Evolutionary conservation across 2,113 vertebrate genomes (phyloP).

Genomic region (Scomber japonicus): DNA sequence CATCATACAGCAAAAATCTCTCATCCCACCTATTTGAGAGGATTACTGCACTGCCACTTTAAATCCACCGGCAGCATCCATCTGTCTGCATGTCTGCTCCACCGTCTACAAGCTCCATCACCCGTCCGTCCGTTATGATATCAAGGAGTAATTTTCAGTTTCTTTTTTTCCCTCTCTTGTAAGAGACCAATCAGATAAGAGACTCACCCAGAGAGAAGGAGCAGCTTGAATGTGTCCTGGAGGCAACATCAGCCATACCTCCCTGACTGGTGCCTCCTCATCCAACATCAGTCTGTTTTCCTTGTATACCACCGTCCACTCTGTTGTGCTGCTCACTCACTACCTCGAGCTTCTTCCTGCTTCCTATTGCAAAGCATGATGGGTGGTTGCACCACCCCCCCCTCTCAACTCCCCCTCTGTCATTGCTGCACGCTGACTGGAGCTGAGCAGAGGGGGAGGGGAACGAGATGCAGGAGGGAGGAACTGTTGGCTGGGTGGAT

Average conservation of each 20-base stretch:
- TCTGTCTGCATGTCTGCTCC: constrained; percentile 32
- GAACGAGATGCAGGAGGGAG: constrained; percentile 26
- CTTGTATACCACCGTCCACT: constrained; percentile 3
- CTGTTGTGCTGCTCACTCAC: constrained; percentile 31
- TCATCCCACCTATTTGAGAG: constrained; percentile 2
- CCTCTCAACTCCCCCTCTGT: neutral
- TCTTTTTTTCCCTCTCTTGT: neutral
- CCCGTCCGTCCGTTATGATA: neutral
- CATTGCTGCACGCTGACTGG: neutral
- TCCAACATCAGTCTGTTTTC: constrained; percentile 42
- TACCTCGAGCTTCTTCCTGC: constrained; percentile 62
- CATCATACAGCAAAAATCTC: neutral
- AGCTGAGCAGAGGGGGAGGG: constrained; percentile 24
- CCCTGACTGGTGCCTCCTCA: constrained; percentile 30
- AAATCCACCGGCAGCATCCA: constrained; percentile 62
- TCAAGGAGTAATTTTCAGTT: neutral
- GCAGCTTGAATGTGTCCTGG: constrained; percentile 22
- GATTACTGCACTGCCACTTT: constrained; percentile 66
- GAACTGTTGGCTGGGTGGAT: neutral
- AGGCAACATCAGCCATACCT: constrained; percentile 56
- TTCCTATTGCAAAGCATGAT: constrained; percentile 78
- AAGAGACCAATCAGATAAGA: neutral
- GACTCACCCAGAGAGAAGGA: constrained; percentile 69
- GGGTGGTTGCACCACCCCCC: constrained; percentile 56
- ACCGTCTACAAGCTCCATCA: neutral